A percentile compares a stretch with the other conserved stretches of the same genome.
Evolutionary conservation across 2,888 invertebrate species (phyloP).

Genomic region (Tetragonula carbonaria): DNA sequence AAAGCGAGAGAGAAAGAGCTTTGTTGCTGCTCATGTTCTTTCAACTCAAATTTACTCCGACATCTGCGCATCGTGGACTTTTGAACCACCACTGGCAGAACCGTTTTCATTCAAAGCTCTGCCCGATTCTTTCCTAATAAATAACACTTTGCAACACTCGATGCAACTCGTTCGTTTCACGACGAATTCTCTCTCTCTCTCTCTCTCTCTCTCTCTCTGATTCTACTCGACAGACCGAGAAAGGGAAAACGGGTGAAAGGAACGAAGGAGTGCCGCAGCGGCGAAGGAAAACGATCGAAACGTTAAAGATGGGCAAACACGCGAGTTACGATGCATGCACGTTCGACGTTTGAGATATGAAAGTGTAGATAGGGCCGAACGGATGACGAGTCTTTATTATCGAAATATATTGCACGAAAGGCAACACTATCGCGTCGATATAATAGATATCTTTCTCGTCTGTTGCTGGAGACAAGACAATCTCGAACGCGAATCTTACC

Average conservation of each 20-base stretch:
- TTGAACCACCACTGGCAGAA: slow-evolving; percentile 6
- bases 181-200: too few relatives aligned
- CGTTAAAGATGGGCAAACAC: slow-evolving; percentile 15
- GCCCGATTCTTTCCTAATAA: background rate
- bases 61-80: background rate
- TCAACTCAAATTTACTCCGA: slow-evolving; percentile 38
- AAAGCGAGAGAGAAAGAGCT: slow-evolving; percentile 15
- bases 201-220: background rate
- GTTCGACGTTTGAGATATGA: slow-evolving; percentile 41
- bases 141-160: background rate
- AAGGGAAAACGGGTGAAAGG: background rate
- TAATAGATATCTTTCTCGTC: too few relatives aligned
- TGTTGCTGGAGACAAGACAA: too few relatives aligned
- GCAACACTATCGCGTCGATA: too few relatives aligned
- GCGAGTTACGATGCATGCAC: slow-evolving; percentile 1
- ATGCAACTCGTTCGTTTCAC: background rate
- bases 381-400: slow-evolving; percentile 11
- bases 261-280: background rate
- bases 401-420: too few relatives aligned
- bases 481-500: too few relatives aligned
- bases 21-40: slow-evolving; percentile 59
- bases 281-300: background rate
- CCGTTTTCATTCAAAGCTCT: too few relatives aligned
- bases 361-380: slow-evolving; percentile 17
- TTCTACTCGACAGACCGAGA: slow-evolving; percentile 4